These are phyloP conservation scores for Crenichthys baileyi DNA, from an alignment of 2,797 vertebrate species.

Conservation along the genomic window DNA sequence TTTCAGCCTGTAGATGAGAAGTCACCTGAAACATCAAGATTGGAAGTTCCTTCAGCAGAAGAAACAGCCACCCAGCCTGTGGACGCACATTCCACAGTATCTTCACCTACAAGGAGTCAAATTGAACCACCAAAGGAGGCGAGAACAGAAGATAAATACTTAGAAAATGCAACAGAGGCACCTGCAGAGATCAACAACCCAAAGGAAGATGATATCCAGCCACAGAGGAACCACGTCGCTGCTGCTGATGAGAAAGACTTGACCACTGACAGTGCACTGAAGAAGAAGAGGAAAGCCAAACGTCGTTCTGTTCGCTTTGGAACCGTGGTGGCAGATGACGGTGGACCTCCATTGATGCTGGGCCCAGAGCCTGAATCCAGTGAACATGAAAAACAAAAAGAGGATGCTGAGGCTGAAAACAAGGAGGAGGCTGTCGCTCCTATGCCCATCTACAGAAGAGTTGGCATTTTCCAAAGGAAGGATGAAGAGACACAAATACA, in stretches of 20 bases:
- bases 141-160: neutral
- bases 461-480: conserved; percentile 34
- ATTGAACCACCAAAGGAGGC: conserved; percentile 8
- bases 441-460: conserved; percentile 39
- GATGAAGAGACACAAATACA: conserved; percentile 17
- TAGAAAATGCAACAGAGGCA: neutral
- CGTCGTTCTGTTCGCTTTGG: conserved; percentile 72
- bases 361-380: conserved; percentile 61
- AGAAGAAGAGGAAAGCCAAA: conserved; percentile 71
- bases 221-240: conserved; percentile 40
- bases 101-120: conserved; percentile 7
- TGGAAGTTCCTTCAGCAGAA: neutral
- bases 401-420: conserved; percentile 20
- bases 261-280: conserved; percentile 26
- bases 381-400: conserved; percentile 53
- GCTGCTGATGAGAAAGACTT: conserved; percentile 62
- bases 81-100: conserved; percentile 16
- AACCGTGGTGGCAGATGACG: conserved; percentile 60
- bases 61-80: neutral
- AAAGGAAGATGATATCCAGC: conserved; percentile 9
- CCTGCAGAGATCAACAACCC: conserved; percentile 11
- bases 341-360: conserved; percentile 50
- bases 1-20: conserved; percentile 8
- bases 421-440: conserved; percentile 15
- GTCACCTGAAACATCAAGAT: neutral